Conservation (phyloP, 2,113 vertebrate genomes). For the Zapus hudsonius region DNA sequence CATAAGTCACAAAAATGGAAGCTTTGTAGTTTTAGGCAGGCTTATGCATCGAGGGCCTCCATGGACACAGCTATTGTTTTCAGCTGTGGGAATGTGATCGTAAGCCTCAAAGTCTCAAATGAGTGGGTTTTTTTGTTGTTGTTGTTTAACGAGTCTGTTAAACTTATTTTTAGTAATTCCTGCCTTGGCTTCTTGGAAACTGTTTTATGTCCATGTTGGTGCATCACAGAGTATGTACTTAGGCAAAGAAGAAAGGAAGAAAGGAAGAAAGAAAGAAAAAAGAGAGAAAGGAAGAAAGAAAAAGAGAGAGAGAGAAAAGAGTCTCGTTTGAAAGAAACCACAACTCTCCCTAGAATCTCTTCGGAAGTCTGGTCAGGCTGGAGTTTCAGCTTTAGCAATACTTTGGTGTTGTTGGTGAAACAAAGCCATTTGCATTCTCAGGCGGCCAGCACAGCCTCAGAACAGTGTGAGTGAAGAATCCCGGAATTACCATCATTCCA, state of each 20-base stretch:
- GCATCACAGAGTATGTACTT: conserved; percentile 55
- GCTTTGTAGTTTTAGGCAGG: conserved; percentile 45
- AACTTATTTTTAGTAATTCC: conserved; percentile 74
- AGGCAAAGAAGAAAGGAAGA: neutral
- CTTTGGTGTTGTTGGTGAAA: conserved; percentile 59
- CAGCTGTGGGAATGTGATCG: neutral
- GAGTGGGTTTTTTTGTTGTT: conserved; percentile 61
- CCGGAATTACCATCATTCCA: conserved; percentile 48
- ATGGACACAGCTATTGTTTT: conserved; percentile 50
- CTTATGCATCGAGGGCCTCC: conserved; percentile 53
- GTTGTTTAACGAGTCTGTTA: conserved; percentile 64
- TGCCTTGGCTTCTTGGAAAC: conserved; percentile 71
- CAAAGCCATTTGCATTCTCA: neutral
- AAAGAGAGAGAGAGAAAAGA: too few species aligned
- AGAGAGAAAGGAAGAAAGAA: neutral
- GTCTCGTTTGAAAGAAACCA: conserved; percentile 37
- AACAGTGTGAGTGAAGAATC: conserved; percentile 19
- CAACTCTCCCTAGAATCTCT: neutral
- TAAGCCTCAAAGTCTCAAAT: conserved; percentile 47
- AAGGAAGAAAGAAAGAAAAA: neutral
- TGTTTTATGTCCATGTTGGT: conserved; percentile 65
- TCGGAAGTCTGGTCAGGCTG: conserved; percentile 8
- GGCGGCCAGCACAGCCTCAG: conserved; percentile 24
- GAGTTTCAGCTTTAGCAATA: conserved; percentile 61
- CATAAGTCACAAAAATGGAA: neutral